Conservation (phyloP, 1,140 invertebrate genomes). For the Drosophila nigrodunni region DNA sequence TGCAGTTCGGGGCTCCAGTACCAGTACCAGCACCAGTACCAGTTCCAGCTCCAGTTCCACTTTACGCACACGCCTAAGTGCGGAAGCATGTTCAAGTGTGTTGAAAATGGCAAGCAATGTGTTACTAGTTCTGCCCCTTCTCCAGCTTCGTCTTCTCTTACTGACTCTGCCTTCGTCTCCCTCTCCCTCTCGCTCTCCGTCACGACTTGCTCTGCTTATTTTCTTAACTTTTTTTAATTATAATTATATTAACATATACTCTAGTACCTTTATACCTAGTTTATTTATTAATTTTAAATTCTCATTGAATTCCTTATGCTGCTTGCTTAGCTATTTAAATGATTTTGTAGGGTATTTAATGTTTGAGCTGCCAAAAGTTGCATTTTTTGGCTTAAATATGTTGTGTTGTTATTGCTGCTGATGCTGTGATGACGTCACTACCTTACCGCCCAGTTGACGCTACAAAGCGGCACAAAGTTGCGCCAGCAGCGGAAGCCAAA, state of each 20-base stretch:
- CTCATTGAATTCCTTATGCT: too few species aligned
- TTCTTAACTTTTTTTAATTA: too few species aligned
- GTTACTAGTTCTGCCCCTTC: conserved; percentile 50
- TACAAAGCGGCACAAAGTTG: conserved; percentile 59
- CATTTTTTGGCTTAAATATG: conserved; percentile 33
- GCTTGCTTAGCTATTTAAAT: not conserved
- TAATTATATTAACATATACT: too few species aligned
- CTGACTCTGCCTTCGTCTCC: not conserved
- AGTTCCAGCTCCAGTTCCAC: conserved; percentile 32
- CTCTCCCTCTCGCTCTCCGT: too few species aligned
- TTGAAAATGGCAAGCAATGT: conserved; percentile 81
- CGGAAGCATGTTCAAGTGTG: conserved; percentile 81
- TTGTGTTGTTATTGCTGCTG: conserved; percentile 19
- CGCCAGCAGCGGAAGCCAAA: conserved; percentile 41
- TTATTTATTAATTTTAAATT: too few species aligned
- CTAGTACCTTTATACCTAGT: too few species aligned
- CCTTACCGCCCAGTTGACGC: conserved; percentile 50
- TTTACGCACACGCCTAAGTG: conserved; percentile 73
- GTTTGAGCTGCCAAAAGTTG: not conserved
- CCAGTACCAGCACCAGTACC: not conserved
- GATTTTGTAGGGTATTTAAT: not conserved
- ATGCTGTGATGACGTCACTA: conserved; percentile 56
- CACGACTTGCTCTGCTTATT: too few species aligned
- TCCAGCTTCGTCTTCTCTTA: not conserved
- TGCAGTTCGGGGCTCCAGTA: conserved; percentile 14